phyloP scores from a whole-genome alignment of 2,113 vertebrate genomes.

The Piprites chloris region DNA sequence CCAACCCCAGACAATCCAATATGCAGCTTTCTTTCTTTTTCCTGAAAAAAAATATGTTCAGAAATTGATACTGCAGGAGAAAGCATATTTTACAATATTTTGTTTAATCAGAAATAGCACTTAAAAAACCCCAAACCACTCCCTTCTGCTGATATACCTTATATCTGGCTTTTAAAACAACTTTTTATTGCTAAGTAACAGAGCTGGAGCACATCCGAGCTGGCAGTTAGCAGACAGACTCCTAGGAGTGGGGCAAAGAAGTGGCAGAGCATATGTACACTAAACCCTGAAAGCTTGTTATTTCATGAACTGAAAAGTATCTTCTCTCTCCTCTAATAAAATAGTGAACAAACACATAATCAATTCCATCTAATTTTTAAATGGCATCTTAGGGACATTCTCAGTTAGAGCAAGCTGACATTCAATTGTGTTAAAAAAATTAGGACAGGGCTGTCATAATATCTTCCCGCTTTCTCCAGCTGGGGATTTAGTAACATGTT shows the following conservation, averaged over 20 bases:
- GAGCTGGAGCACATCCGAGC: not conserved
- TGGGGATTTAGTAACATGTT: not conserved
- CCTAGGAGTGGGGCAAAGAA: rapidly evolving
- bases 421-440: not conserved
- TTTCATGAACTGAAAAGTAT: not conserved
- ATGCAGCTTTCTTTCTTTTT: not conserved
- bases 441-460: not conserved
- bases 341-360: not conserved
- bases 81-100: not conserved
- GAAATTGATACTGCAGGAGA: not conserved
- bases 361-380: not conserved
- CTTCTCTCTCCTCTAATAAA: not conserved
- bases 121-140: not conserved
- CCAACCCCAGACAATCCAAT: not conserved
- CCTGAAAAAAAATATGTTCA: not conserved
- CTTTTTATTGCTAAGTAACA: not conserved
- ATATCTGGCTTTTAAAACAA: not conserved
- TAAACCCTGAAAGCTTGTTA: not conserved
- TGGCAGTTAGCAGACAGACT: not conserved
- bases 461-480: not conserved
- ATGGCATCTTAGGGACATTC: not conserved
- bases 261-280: rapidly evolving
- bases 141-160: not conserved
- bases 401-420: not conserved
- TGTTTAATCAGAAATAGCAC: not conserved